Evolutionary conservation across 1,140 invertebrate genomes (phyloP).

Genomic region (Oncopeltus fasciatus): DNA sequence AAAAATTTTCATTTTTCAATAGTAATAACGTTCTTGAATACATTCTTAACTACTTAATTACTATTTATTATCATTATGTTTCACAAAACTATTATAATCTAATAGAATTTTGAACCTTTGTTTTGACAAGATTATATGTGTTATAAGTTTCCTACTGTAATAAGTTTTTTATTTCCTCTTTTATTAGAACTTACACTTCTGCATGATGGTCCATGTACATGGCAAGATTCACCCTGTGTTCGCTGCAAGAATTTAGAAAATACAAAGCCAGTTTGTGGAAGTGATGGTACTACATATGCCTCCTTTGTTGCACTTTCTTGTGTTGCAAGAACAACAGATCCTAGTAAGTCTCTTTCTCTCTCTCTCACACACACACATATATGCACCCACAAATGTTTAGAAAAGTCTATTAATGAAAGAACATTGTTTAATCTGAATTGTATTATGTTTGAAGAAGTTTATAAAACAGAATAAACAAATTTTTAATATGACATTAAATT

Average conservation of each 20-base stretch:
- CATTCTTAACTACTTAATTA: no score
- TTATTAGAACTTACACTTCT: constrained; percentile 27
- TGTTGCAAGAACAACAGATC: constrained; percentile 25
- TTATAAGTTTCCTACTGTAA: no score
- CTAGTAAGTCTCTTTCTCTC: constrained; percentile 24
- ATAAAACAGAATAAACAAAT: background rate
- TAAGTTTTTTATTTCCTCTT: no score
- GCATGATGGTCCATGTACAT: constrained; percentile 25
- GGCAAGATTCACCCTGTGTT: constrained; percentile 26
- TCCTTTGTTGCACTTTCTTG: constrained; percentile 27
- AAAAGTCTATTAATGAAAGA: no score
- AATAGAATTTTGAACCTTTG: no score
- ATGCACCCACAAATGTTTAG: background rate
- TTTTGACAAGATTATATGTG: no score
- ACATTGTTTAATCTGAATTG: background rate
- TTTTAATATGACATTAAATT: no score
- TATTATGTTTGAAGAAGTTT: background rate
- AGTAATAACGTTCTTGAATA: no score
- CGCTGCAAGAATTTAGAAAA: constrained; percentile 15
- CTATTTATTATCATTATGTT: no score
- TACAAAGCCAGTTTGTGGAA: constrained; percentile 27
- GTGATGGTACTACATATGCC: constrained; percentile 27
- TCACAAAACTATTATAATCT: no score
- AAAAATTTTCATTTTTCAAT: no score
- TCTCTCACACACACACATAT: background rate